Evolutionary conservation across 2,888 invertebrate genomes (phyloP), one percentile per base, ranked within the genome.

Genomic region (Polydrusus pterygomalis): DNA sequence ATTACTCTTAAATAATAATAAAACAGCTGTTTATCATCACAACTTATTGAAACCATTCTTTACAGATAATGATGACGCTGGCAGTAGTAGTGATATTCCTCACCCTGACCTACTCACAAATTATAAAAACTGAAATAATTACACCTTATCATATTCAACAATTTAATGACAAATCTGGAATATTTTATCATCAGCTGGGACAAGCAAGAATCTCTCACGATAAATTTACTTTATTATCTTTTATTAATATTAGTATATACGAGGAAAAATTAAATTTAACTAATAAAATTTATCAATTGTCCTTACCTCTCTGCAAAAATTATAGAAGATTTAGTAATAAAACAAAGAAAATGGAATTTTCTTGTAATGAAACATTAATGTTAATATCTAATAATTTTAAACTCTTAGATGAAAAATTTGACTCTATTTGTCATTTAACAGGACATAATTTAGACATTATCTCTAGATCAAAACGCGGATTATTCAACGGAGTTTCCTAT

Each of bases 401-500:
- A 40, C 38, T 8, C 20, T 15, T 54, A 30, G 51, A 63, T 43
- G 58, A 75, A 10, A 75, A 71, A 62, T 67, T 60, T 34, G 73
- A 78, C 17, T 60, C 75, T 11, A 51, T 75, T 3, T 49, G 40
- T 60, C 75, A 78, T 30, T 40, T 75, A 25, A 67, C 64, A 13
- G 68, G 73, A 15, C 73, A 75, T 56, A 64, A 63, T 38, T 30
- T 30, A n/a, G 38, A 64, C n/a, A 17, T 34, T 17, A 18, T 45
- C 9, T 43, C 43, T 43, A 43, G 43, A 43, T 43, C 43, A 43
- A 43, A 60, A 25, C 58, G 65, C 15, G 62, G 76, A 34, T 20
- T 73, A 51, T 63, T 73, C 15, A 38, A 76, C 3, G 60, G 77
- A 25, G 68, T 68, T 0, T 77, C 77, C 5, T 77, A 70, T 34